phyloP scores from a whole-genome alignment of 2,113 vertebrate genomes.

The Clarias macrocephalus region DNA sequence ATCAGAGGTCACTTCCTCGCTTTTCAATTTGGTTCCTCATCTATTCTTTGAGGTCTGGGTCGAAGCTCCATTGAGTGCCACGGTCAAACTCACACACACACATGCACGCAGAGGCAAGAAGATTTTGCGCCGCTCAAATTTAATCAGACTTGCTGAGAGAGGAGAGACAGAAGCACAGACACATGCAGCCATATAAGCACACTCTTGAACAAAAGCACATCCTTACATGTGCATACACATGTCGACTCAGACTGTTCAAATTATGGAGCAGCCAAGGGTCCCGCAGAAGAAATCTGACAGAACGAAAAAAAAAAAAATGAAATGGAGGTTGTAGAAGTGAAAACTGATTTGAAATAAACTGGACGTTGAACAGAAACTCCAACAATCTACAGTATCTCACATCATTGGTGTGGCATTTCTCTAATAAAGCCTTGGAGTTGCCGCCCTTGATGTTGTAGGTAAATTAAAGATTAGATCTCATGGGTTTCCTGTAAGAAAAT shows the following conservation, averaged over 20 bases:
- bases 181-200: neutral
- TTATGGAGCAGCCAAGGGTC: neutral
- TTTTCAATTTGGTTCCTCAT: slow-evolving; percentile 36
- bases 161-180: neutral
- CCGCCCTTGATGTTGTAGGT: neutral
- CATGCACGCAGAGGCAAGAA: neutral
- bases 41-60: slow-evolving; percentile 25
- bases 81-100: neutral
- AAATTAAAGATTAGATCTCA: neutral
- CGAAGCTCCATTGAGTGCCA: neutral
- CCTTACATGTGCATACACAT: slow-evolving; percentile 7
- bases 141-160: slow-evolving; percentile 40
- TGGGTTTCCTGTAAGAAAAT: neutral
- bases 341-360: neutral
- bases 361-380: neutral
- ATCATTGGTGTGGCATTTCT: neutral
- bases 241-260: neutral
- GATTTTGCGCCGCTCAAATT: slow-evolving; percentile 39
- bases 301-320: neutral
- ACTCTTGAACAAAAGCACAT: slow-evolving; percentile 24
- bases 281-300: neutral
- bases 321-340: neutral
- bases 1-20: slow-evolving; percentile 39
- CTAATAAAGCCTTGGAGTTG: neutral
- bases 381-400: neutral